Conservation (phyloP, 2,113 vertebrate species). For the Paralichthys olivaceus region DNA sequence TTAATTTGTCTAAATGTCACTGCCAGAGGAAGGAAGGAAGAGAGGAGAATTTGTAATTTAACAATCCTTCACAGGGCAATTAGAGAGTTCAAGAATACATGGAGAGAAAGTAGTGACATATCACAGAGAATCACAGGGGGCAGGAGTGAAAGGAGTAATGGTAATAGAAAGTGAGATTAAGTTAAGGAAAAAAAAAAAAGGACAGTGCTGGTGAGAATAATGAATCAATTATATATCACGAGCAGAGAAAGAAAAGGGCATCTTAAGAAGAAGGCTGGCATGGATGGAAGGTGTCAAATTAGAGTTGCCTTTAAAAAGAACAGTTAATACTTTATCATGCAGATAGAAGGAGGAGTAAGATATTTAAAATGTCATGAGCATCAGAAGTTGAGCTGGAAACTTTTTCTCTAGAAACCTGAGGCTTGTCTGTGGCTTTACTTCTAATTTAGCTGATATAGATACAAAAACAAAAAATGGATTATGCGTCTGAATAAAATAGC, state of each 20-base stretch:
- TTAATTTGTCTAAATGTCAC: conserved; percentile 73
- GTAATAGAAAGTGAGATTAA: conserved; percentile 48
- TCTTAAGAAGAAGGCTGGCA: conserved; percentile 23
- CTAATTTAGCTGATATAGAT: conserved; percentile 44
- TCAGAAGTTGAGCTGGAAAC: background rate
- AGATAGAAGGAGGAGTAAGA: background rate
- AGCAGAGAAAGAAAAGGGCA: conserved; percentile 59
- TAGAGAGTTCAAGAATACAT: conserved; percentile 53
- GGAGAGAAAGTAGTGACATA: conserved; percentile 46
- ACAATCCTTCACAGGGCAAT: conserved; percentile 59
- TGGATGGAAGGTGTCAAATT: conserved; percentile 35
- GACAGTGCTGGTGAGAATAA: conserved; percentile 50
- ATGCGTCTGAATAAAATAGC: conserved; percentile 28
- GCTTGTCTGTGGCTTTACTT: conserved; percentile 27
- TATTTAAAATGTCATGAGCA: conserved; percentile 16
- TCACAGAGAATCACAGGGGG: conserved; percentile 43
- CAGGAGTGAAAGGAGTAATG: conserved; percentile 41
- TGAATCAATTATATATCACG: conserved; percentile 70
- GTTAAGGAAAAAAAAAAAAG: conserved; percentile 23
- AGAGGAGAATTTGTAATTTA: conserved; percentile 37
- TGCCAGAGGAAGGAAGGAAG: conserved; percentile 30
- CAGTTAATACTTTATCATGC: conserved; percentile 31
- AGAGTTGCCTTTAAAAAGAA: conserved; percentile 42
- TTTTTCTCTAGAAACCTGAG: conserved; percentile 16
- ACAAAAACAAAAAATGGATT: conserved; percentile 25